Percentiles rank a stretch among this genome's conserved stretches.
phyloP scores from a whole-genome alignment of 2,113 vertebrate genomes.

The Uria lomvia region DNA sequence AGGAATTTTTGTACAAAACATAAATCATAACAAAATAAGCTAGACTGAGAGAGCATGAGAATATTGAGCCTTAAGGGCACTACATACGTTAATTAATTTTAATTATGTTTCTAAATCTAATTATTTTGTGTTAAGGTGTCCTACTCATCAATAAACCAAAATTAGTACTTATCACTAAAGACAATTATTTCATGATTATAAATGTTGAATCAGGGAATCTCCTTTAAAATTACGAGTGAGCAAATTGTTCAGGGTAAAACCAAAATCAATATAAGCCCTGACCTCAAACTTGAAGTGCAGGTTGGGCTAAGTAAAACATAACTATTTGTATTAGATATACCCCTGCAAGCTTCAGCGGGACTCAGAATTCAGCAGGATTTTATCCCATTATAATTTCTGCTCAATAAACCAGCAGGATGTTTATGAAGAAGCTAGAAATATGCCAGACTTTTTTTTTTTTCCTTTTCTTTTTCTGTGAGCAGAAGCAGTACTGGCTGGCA shows the following conservation, averaged over 20 bases:
- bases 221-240: neutral
- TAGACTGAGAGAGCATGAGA: neutral
- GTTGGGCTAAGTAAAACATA: neutral
- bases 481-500: neutral
- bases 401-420: neutral
- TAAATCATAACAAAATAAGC: neutral
- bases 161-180: neutral
- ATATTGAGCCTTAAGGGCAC: neutral
- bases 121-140: neutral
- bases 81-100: neutral
- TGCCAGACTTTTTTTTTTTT: neutral
- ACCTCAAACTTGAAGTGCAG: neutral
- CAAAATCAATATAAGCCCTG: neutral
- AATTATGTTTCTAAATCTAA: neutral
- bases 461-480: neutral
- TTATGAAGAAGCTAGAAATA: neutral
- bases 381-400: neutral
- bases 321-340: neutral
- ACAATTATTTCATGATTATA: neutral
- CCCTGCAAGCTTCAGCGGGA: neutral
- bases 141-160: neutral
- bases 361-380: neutral
- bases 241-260: neutral
- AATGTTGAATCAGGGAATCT: neutral
- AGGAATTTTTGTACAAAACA: neutral